Evolutionary conservation across 1,140 invertebrate genomes (phyloP), one percentile per base, ranked within the genome.

Genomic region (Glomeris maerens): DNA sequence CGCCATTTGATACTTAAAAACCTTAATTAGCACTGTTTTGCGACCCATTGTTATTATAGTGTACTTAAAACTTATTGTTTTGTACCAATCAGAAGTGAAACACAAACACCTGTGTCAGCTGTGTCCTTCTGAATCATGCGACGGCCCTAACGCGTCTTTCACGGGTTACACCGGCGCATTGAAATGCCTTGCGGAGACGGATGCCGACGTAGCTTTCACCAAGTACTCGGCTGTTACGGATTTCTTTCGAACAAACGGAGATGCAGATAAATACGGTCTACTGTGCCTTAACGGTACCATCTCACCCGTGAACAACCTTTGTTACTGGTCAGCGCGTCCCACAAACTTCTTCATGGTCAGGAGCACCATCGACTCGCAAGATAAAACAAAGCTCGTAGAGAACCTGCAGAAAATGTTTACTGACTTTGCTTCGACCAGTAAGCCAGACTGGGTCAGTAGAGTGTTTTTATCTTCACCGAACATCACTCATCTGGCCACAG

Each of bases 111-210:
- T 87, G 54, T 87, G 84, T 59, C 71, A 74, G 2, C 66, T 83
- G 1, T 87, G 83, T 60, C 76, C 81, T 55, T 72, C 82, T 52
- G 81, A 73, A 1, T 65, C 72, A 47, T 89, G 83, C 60, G 80
- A 88, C 60, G 84, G 86, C 52, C 58, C 59, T 10, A 81, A 81
- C 3, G 88, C 92, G 60, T 74, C 74, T 36, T 87, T 73, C 62
- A 82, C 81, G 31, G 86, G 86, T 1, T 87, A 88, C 60, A 78
- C 84, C 41, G 87, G 88, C 0, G 82, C 84, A 2, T 71, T 91
- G 20, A 68, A 79, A 14, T 93, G 88, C 66, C 60, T 93, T 36
- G 76, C 79, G 5, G 76, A 83, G 50, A 79, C 82, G 36, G 75
- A 75, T 1, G 87, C 84, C 1, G 75, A 91, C 50, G 75, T 91